phyloP scores from a whole-genome alignment of 2,113 vertebrate genomes.

The Chauna torquata region DNA sequence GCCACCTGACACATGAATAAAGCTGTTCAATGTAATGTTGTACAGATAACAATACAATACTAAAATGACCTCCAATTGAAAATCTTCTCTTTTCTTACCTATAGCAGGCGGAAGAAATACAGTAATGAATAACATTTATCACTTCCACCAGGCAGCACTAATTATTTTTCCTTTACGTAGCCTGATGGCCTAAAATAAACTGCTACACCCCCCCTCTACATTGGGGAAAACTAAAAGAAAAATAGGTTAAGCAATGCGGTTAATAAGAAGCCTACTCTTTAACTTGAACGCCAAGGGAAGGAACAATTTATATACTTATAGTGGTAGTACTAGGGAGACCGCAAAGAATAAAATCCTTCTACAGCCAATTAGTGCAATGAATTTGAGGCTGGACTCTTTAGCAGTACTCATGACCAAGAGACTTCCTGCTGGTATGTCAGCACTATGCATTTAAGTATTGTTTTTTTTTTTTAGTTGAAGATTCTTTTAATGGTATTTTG shows the following conservation, averaged over 20 bases:
- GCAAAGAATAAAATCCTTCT: neutral
- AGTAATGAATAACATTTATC: neutral
- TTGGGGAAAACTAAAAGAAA: neutral
- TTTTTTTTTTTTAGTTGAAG: neutral
- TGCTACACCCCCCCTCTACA: neutral
- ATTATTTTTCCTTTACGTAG: neutral
- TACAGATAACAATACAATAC: neutral
- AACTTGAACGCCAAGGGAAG: neutral
- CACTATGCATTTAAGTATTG: neutral
- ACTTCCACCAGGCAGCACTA: neutral
- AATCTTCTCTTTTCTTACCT: neutral
- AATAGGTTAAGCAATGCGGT: neutral
- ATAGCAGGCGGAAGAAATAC: neutral
- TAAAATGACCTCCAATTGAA: neutral
- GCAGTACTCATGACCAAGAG: neutral
- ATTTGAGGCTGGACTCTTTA: neutral
- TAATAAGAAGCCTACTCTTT: neutral
- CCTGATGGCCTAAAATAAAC: neutral
- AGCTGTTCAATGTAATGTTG: neutral
- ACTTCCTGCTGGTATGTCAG: neutral
- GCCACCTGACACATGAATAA: neutral
- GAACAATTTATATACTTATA: neutral
- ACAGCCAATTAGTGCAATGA: neutral
- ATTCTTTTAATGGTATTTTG: neutral
- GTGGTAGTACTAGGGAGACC: neutral